These are phyloP conservation scores for Alauda arvensis DNA, from an alignment of 2,797 vertebrate genomes.

Conservation along the genomic window DNA sequence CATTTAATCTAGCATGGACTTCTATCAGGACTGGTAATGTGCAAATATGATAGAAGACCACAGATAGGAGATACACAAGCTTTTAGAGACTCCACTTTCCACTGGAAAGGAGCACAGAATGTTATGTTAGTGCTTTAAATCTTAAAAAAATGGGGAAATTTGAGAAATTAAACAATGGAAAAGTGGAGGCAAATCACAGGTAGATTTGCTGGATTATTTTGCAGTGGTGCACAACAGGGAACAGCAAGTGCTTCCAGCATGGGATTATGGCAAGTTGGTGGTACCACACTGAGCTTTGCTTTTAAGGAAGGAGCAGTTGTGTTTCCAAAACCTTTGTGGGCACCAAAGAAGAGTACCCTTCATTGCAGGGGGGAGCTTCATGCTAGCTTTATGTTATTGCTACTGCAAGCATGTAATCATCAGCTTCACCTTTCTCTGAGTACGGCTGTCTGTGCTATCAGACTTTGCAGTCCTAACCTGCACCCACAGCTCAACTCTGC, in stretches of 20 bases:
- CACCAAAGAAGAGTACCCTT: background rate
- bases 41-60: background rate
- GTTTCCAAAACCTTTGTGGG: background rate
- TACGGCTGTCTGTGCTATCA: background rate
- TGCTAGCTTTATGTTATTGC: background rate
- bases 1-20: background rate
- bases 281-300: background rate
- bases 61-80: background rate
- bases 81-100: background rate
- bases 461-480: background rate
- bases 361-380: background rate
- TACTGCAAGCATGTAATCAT: background rate
- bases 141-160: background rate
- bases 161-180: background rate
- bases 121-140: background rate
- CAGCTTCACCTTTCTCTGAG: background rate
- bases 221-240: background rate
- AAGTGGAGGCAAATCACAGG: background rate
- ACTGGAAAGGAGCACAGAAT: background rate
- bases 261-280: background rate
- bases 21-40: background rate
- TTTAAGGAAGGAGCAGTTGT: background rate
- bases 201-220: background rate
- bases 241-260: background rate
- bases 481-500: background rate